Evolutionary conservation across 2,888 invertebrate genomes (phyloP), one percentile per base, ranked within the genome.

Genomic region (Timandra comae): DNA sequence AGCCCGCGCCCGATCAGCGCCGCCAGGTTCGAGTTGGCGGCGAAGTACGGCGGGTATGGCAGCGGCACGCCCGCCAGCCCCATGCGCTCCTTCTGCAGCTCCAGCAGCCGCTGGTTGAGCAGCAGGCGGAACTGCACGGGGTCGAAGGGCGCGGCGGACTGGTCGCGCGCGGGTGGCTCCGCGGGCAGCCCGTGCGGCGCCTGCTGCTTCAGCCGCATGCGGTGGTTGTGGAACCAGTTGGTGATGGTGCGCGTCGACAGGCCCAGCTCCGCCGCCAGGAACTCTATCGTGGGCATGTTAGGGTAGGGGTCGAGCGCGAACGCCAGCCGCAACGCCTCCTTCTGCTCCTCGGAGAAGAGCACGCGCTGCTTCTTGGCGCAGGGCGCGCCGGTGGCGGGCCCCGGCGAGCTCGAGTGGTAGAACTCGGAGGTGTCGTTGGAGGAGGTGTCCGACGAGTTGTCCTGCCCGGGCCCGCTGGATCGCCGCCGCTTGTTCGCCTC

Each of bases 211-310:
- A 97, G 90, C 43, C 99, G 90, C 97, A 99, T 99, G 56, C 99
- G 91, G 73, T 99, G 98, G 75, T 99, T 99, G 88, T 99, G 99
- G 88, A 99, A 99, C 99, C 99, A 99, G 80, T 99, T 99, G 41
- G 98, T 98, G 60, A 99, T 98, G 33, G 99, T 99, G 52, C 99
- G 89, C 30, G 97, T 93, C 3, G 97, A 95, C 23, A 99, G 88
- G 5, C 93, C 94, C 34, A 99, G 86, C 74, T 98, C 97, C 16
- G 91, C 90, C 16, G 98, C 97, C 37, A 99, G 88, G 65, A 97
- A 97, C 71, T 99, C 98, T 49, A 99, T 97, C 36, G 97, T 97
- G 12, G 95, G 94, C 62, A 97, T 94, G 72, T 96, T 97, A 0
- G 99, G 99, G 75, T 99, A 99, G 0, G 98, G 98, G 68, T 99